Conservation (phyloP, 2,888 invertebrate species). For the Coleophora deauratella region DNA sequence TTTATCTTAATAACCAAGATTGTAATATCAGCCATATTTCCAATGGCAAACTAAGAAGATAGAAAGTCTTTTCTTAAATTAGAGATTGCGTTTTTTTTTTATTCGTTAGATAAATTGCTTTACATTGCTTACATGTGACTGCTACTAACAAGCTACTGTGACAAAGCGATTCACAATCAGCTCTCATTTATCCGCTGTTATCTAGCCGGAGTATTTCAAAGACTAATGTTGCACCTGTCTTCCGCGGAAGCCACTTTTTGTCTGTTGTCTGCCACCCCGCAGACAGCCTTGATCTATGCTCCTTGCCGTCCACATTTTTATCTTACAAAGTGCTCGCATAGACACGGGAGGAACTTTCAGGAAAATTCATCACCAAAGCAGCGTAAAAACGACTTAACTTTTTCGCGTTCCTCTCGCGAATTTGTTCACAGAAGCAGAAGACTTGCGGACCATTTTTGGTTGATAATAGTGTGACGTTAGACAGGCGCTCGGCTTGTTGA, state of each 20-base stretch:
- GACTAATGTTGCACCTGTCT: slow-evolving; percentile 44
- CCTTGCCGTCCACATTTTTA: slow-evolving; percentile 64
- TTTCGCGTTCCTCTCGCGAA: not conserved
- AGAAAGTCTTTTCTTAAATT: no score
- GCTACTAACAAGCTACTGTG: no score
- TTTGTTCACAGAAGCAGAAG: not conserved
- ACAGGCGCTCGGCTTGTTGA: slow-evolving; percentile 35
- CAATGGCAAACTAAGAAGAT: no score
- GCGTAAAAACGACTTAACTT: slow-evolving; percentile 23
- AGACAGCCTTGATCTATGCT: slow-evolving; percentile 65
- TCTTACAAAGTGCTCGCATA: slow-evolving; percentile 71
- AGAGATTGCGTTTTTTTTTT: no score
- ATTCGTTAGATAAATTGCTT: no score
- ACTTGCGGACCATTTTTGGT: slow-evolving; percentile 18
- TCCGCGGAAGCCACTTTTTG: slow-evolving; percentile 45
- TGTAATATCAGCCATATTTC: no score
- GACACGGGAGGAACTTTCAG: slow-evolving; percentile 65
- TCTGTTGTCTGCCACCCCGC: slow-evolving; percentile 33
- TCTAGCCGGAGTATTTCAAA: not conserved
- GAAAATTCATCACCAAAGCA: slow-evolving; percentile 55
- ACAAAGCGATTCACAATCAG: not conserved
- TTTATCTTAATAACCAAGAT: no score
- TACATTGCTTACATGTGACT: no score
- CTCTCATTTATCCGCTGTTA: not conserved
- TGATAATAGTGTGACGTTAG: slow-evolving; percentile 27